Base-by-base conservation (phyloP, 1,140 invertebrate species). In the Holcopasites calliopsidis region DNA sequence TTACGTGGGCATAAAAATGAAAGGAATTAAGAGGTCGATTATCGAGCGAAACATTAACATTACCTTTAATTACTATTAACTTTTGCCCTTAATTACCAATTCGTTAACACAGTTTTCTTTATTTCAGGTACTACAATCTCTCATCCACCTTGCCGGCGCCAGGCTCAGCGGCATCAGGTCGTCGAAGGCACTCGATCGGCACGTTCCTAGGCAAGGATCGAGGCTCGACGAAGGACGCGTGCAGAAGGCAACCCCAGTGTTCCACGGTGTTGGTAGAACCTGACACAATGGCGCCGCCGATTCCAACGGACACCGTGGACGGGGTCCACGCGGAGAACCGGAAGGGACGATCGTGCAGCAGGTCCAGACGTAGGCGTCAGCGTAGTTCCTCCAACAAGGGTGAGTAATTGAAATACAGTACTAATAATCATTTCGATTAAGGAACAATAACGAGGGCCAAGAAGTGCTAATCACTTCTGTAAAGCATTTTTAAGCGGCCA, bases 151-250 rank as follows among this genome's bases (percentile, higher is more conserved):
- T 91, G 23, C 89, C 90, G 0, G 23, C 65, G 13, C 33, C 79
- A 8, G 78, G 85, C 7, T 74, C 78, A 13, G 86, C 85, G 0
- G 66, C 76, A 11, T 68, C 75, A 6, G 79, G 87, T 23, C 85
- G 87, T 61, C 90, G 93, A 60, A 88, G 93, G 76, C 93, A 93
- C 79, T 93, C 93, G 5, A 93, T 93, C 49, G 92, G 93, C 21
- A 92, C 92, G 3, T 93, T 92, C 65, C 73, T 91, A 0, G 83
- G 76, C 1, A 90, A 90, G 58, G 90, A 90, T 73, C 79, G 78
- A 60, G 66, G 50, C 5, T 13, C 44, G 8, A 11, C 26, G 18
- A 47, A 21, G 3, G 31, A 57, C 5, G 10, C 31, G 31, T 62
- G 62, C 13, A 82, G 60, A 60, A 80, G 52, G 23, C 68, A 79